Evolutionary conservation across 2,888 invertebrate genomes (phyloP).

Genomic region (Netelia melanura): DNA sequence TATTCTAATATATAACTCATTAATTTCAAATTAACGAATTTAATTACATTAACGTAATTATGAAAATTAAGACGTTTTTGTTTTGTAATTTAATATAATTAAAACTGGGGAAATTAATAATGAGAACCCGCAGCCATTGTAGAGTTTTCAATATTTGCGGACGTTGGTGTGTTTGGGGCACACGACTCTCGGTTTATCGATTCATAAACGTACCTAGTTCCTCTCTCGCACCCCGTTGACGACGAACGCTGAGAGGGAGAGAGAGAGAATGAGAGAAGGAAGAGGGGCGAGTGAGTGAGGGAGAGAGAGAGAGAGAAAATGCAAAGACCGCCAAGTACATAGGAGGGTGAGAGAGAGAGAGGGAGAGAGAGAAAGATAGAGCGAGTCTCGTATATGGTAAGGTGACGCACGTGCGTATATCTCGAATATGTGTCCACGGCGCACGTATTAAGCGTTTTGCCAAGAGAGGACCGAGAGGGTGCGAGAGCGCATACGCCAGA

Average conservation of each 20-base stretch:
- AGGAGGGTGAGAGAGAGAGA: neutral
- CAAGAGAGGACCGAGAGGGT: neutral
- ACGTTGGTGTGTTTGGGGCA: neutral
- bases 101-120: neutral
- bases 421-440: conserved; percentile 29
- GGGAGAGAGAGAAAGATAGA: neutral
- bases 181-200: conserved; percentile 51
- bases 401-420: conserved; percentile 46
- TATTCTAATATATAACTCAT: no score
- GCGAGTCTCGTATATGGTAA: neutral
- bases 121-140: conserved; percentile 18
- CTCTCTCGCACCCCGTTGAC: conserved; percentile 1
- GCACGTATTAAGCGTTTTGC: conserved; percentile 9
- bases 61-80: no score
- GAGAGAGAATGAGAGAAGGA: neutral
- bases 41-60: no score
- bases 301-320: neutral
- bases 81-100: no score
- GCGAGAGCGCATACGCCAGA: neutral
- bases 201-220: conserved; percentile 27
- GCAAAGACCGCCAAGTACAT: neutral
- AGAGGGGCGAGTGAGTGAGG: neutral
- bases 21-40: no score
- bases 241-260: neutral
- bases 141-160: conserved; percentile 8